Percentiles rank a stretch among this genome's conserved stretches.
phyloP scores from a whole-genome alignment of 2,888 invertebrate species.

The Rambutsinella grinnellia region DNA sequence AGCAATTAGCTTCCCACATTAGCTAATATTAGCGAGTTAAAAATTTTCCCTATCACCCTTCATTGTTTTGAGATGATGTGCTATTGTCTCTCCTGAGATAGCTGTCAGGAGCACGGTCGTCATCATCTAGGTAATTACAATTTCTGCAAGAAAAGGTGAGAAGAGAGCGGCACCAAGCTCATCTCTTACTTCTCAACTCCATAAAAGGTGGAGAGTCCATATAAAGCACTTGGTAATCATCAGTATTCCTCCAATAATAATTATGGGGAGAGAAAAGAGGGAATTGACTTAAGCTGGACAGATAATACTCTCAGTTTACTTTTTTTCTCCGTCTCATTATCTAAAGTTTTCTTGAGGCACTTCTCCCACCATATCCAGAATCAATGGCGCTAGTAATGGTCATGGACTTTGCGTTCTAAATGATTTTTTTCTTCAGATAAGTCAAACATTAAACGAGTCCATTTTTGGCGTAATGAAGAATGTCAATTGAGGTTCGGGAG shows the following conservation, averaged over 20 bases:
- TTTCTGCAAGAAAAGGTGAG: slow-evolving; percentile 17
- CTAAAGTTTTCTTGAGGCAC: not conserved
- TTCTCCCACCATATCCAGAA: not conserved
- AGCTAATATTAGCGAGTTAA: not conserved
- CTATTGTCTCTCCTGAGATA: not conserved
- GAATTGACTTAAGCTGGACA: not conserved
- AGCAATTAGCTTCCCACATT: not conserved
- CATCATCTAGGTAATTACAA: not conserved
- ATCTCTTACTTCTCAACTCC: slow-evolving; percentile 32
- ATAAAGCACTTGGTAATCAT: slow-evolving; percentile 13
- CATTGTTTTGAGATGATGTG: not conserved
- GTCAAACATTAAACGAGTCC: not conserved
- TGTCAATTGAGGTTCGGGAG: not conserved
- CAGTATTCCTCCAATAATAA: not conserved
- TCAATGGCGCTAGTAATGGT: not conserved
- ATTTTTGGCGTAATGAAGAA: not conserved
- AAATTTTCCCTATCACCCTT: not conserved
- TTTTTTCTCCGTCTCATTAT: not conserved
- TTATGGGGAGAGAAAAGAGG: slow-evolving; percentile 18
- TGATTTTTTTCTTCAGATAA: not conserved
- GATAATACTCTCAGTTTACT: not conserved
- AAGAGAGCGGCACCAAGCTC: slow-evolving; percentile 16
- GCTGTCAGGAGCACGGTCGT: not conserved
- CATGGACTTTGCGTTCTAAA: not conserved
- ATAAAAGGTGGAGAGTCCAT: slow-evolving; percentile 11